Evolutionary conservation across 2,888 invertebrate species (phyloP), one percentile per base, ranked within the genome.

Genomic region (Linnaemya vulpina): DNA sequence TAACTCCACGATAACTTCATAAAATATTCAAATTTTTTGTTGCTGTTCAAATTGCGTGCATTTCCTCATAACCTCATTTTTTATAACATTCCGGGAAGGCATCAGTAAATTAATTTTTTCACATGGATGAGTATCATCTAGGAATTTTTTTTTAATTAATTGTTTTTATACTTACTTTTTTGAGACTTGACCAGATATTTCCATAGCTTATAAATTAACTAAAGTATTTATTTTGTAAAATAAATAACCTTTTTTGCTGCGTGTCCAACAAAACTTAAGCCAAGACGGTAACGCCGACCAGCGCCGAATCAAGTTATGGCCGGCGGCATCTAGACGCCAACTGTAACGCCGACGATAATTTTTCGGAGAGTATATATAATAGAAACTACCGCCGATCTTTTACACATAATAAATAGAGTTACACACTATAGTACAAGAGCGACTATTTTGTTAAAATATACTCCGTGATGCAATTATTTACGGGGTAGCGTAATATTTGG

Each of bases 81-180:
- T 67, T 55, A 35, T 35, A 70, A 67, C 67, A 53, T 55, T 38
- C 63, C 62, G 5, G 11, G 22, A 9, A 51, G 7, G 5, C 43
- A 55, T 63, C 25, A 43, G 30, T 62, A 9, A 20, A 63, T 62
- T n/a, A n/a, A 71, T 43, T 40, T 11, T 35, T 65, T 62, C 35
- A 73, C 70, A 74, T 43, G 46, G n/a, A 73, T n/a, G n/a, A 83
- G 9, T 3, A 13, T 15, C 11, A 60, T 63, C n/a, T n/a, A 0
- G 30, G 13, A 22, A 38, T 15, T 63, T 43, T 20, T n/a, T 10
- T 51, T 71, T 51, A 20, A 15, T 5, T 13, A 17, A 38, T 67
- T 62, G 2, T 46, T 30, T n/a, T 4, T 9, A 10, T 49, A 89
- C 91, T 92, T 89, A 91, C 91, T 91, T 91, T 87, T 91, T 91